Evolutionary conservation across 2,113 vertebrate genomes (phyloP), one percentile per base, ranked within the genome.

Genomic region (Craseonycteris thonglongyai): DNA sequence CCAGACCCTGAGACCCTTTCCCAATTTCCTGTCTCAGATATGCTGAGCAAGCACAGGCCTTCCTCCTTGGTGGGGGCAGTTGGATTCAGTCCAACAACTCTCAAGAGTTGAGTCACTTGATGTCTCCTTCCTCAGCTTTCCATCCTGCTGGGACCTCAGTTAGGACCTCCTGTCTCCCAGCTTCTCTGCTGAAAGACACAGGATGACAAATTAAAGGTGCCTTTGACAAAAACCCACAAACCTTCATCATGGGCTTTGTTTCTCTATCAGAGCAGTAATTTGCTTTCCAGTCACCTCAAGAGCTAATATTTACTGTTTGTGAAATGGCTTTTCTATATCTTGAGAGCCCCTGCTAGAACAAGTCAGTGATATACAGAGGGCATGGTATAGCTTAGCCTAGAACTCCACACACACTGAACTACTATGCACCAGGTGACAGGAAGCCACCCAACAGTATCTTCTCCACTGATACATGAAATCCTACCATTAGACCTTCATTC

Each of bases 1-100:
- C 96, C 96, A 90, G 95, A 92, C 95, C 96, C 96, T 94, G 95
- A 92, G 97, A 97, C 97, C 97, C 97, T 97, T 97, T 97, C 96
- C 90, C 88, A 91, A 95, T 96, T 97, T 97, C 97, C 97, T 97
- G 97, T 97, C 96, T 96, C 93, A 94, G 84, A 96, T 96, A 54
- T 96, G 97, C 97, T 97, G 97, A 97, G 93, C 96, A 96, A 97
- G 97, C 96, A 91, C 75, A 91, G 90, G 95, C 93, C 97, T 97
- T 96, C 93, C 95, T 97, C 83, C 68, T 40, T 82, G 75, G 90
- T 96, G 87, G 96, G 95, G 94, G 91, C 80, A 74, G 96, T 91
- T 97, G 96, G 94, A 76, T 58, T 75, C 49, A 59, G 58, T 93
- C 97, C 97, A 97, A 28, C 38, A 79, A 7, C 93, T 87, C 88